Base-by-base conservation (phyloP, 1,140 invertebrate genomes). In the Neodiprion virginianus region DNA sequence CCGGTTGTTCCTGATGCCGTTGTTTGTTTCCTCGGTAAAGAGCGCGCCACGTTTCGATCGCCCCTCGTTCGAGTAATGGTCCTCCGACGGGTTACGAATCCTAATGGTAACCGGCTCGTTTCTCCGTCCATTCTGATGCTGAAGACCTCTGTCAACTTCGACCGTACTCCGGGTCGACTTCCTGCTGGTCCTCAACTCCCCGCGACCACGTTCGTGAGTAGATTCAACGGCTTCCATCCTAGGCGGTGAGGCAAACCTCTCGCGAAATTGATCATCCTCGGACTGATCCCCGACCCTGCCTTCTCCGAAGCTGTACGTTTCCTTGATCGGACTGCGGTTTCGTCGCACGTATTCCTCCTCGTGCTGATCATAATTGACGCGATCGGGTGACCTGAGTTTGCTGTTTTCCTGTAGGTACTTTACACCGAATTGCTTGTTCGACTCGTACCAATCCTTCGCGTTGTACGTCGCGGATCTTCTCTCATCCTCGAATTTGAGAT, bases 361-460 rank as follows among this genome's bases (percentile, higher is more conserved):
- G 12, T 14, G 12, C 61, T 65, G 61, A 14, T 14, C 12, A 14
- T 14, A 21, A 65, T 14, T 17, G 61, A 65, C 23, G 67, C 48
- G 1, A 47, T 77, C 61, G 11, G 47, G 12, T 21, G 73, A 73
- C 53, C 65, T 74, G 28, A 78, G 75, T 40, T 72, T 80, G 47
- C 78, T 79, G 69, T 80, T 76, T 48, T 85, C 80, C 1, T 79
- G 79, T 8, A 83, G 77, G 67, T 83, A 81, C 3, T 79, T 80
- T 0, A 49, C 65, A 8, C 78, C 79, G 71, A 87, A 83, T 12
- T 79, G 65, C 10, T 81, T 76, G 53, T 83, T 85, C 72, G 78
- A 85, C 76, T 88, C 84, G 77, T 86, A 79, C 82, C 85, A 83
- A 61, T 79, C 78, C 72, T 79, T 82, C 74, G 78, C 70, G 3